These are phyloP conservation scores for Cydia pomonella DNA, from an alignment of 1,140 invertebrate species.

Conservation along the genomic window DNA sequence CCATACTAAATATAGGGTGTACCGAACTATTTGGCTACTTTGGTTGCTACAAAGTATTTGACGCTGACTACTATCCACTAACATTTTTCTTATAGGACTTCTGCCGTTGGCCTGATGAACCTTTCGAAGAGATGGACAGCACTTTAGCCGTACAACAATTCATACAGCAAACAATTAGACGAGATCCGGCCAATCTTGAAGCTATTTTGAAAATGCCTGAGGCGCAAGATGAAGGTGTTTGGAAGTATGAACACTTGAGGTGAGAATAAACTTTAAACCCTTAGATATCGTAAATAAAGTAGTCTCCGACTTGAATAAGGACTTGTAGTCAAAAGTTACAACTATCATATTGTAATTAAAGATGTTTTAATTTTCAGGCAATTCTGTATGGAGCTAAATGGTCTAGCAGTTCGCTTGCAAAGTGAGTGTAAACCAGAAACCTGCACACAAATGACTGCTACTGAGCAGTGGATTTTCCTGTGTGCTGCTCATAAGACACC, in stretches of 20 bases:
- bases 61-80: conserved; percentile 13
- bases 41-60: too few relatives aligned
- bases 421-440: conserved; percentile 97
- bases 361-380: conserved; percentile 84
- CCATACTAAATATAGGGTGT: too few relatives aligned
- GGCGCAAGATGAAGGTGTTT: conserved; percentile 98
- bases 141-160: conserved; percentile 99
- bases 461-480: conserved; percentile 99
- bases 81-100: conserved; percentile 88
- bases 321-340: not conserved
- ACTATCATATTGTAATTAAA: conserved; percentile 1
- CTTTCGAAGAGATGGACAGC: conserved; percentile 99
- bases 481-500: conserved; percentile 99
- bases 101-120: conserved; percentile 98
- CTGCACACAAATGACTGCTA: conserved; percentile 99
- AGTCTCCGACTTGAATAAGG: not conserved
- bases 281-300: not conserved
- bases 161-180: conserved; percentile 98
- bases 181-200: conserved; percentile 96
- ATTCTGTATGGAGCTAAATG: conserved; percentile 99
- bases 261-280: conserved; percentile 54
- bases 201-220: conserved; percentile 97
- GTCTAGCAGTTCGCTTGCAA: conserved; percentile 95
- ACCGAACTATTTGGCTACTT: too few relatives aligned
- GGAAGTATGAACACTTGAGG: conserved; percentile 99